Percentiles rank a stretch among this genome's conserved stretches.
These are phyloP conservation scores for Cecropterus lyciades DNA, from an alignment of 1,140 invertebrate species.

Conservation along the genomic window DNA sequence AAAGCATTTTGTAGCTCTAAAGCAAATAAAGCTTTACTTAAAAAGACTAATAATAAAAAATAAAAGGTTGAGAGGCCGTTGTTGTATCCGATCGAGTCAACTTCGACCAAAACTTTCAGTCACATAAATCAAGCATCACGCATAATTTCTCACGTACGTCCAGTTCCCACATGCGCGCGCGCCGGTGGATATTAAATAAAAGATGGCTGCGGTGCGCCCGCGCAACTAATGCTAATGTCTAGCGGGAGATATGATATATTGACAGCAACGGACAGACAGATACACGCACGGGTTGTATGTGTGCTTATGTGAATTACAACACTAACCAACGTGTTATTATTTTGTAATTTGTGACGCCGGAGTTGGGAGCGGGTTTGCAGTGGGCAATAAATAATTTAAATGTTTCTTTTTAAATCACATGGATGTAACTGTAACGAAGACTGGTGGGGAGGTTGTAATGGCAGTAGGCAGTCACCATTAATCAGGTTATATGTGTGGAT, in stretches of 20 bases:
- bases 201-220: slow-evolving; percentile 56
- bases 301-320: slow-evolving; percentile 51
- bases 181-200: slow-evolving; percentile 62
- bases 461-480: slow-evolving; percentile 11
- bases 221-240: slow-evolving; percentile 68
- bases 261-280: slow-evolving; percentile 62
- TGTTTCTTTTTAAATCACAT: slow-evolving; percentile 44
- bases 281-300: slow-evolving; percentile 45
- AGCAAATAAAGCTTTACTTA: too few relatives aligned
- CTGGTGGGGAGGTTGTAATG: slow-evolving; percentile 11
- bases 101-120: slow-evolving; percentile 38
- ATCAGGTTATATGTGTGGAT: slow-evolving; percentile 2
- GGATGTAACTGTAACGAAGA: slow-evolving; percentile 33
- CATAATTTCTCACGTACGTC: slow-evolving; percentile 51
- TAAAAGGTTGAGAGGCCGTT: slow-evolving; percentile 3
- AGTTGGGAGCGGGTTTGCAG: slow-evolving; percentile 42
- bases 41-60: not conserved
- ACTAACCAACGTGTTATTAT: slow-evolving; percentile 66
- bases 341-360: slow-evolving; percentile 63
- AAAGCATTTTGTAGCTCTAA: too few relatives aligned
- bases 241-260: slow-evolving; percentile 70
- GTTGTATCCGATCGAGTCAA: slow-evolving; percentile 21
- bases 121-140: slow-evolving; percentile 45
- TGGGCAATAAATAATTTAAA: slow-evolving; percentile 43
- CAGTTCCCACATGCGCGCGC: slow-evolving; percentile 51